These are phyloP conservation scores for Rhinogobio ventralis DNA, from an alignment of 2,797 vertebrate genomes.

Conservation along the genomic window DNA sequence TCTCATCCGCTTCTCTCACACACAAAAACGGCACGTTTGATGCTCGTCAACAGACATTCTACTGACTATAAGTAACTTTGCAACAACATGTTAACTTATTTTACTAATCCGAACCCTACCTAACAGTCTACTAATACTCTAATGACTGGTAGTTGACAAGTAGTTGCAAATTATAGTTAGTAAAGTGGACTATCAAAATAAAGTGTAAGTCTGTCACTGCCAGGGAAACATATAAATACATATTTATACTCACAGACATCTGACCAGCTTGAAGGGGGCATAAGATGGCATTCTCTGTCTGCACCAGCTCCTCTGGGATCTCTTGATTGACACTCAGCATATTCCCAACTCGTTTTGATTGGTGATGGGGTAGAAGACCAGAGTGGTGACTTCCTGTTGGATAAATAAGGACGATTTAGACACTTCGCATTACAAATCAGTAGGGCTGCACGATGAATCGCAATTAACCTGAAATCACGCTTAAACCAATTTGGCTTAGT, in stretches of 20 bases:
- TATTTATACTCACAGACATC: slow-evolving; percentile 81
- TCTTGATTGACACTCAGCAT: slow-evolving; percentile 84
- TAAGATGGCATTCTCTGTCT: slow-evolving; percentile 69
- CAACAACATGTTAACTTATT: not conserved
- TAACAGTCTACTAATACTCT: not conserved
- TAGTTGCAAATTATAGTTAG: not conserved
- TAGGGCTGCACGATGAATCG: too few species aligned
- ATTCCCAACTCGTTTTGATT: slow-evolving; percentile 73
- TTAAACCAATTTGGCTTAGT: too few species aligned
- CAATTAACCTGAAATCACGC: too few species aligned
- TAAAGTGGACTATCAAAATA: not conserved
- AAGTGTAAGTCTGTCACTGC: not conserved
- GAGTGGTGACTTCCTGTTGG: slow-evolving; percentile 75
- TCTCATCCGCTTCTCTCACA: not conserved
- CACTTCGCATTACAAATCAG: not conserved
- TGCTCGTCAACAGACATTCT: not conserved
- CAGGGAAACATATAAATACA: not conserved
- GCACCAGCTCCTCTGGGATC: slow-evolving; percentile 79
- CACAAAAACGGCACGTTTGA: too few species aligned
- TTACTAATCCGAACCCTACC: not conserved
- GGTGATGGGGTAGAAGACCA: slow-evolving; percentile 76
- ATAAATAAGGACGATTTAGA: slow-evolving; percentile 6
- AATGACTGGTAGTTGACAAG: not conserved
- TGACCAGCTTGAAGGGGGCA: slow-evolving; percentile 81
- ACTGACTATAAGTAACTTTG: not conserved